A percentile compares a stretch with the other conserved stretches of the same genome.
phyloP scores from a whole-genome alignment of 1,140 invertebrate genomes.

The Stegodyphus mimosarum region DNA sequence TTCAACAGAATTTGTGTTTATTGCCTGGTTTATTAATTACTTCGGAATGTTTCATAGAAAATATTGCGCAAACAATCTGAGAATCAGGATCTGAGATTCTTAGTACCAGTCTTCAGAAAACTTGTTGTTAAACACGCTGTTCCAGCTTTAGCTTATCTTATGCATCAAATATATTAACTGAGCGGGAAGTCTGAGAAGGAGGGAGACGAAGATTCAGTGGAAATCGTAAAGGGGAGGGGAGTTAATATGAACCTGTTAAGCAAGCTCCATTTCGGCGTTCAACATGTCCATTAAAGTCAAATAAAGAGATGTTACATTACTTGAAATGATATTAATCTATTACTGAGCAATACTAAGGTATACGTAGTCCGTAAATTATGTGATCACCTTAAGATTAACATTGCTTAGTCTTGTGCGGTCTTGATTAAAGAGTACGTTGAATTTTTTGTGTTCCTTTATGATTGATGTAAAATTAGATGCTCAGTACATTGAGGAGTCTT shows the following conservation, averaged over 20 bases:
- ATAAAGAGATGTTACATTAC: slow-evolving; percentile 55
- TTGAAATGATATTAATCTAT: slow-evolving; percentile 1
- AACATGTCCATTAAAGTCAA: slow-evolving; percentile 55
- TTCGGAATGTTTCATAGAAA: slow-evolving; percentile 40
- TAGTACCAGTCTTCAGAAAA: slow-evolving; percentile 40
- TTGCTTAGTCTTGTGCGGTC: neutral
- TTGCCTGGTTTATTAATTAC: slow-evolving; percentile 51
- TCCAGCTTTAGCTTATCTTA: slow-evolving; percentile 30
- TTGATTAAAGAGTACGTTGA: neutral
- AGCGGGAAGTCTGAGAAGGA: slow-evolving; percentile 48
- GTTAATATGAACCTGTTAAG: slow-evolving; percentile 45
- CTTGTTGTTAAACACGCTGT: neutral
- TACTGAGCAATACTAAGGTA: neutral
- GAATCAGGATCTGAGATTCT: slow-evolving; percentile 27
- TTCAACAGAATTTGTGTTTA: slow-evolving; percentile 40
- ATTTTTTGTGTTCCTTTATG: too few relatives aligned
- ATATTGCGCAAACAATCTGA: slow-evolving; percentile 22
- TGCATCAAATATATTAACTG: slow-evolving; percentile 11
- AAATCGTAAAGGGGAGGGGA: neutral
- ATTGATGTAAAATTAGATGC: too few relatives aligned
- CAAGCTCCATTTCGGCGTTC: slow-evolving; percentile 21
- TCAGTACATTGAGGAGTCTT: too few relatives aligned
- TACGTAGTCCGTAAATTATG: neutral
- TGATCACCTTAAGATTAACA: neutral
- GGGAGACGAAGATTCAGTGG: neutral